Evolutionary conservation across 2,113 vertebrate genomes (phyloP), one percentile per base, ranked within the genome.

Genomic region (Poecile atricapillus): DNA sequence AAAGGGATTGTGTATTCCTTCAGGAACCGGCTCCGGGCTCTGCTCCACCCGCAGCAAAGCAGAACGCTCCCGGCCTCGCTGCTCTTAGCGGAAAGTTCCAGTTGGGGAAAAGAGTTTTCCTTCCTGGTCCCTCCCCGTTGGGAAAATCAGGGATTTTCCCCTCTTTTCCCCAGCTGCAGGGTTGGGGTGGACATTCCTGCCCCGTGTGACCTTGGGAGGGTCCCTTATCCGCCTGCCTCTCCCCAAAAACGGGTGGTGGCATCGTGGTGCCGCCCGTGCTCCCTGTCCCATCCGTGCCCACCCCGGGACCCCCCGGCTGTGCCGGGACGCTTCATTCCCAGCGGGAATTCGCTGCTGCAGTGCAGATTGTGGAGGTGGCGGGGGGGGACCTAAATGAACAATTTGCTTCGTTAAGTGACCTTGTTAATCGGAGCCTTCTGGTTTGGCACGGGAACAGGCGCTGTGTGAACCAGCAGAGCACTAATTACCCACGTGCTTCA

Each of bases 81-180:
- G 11, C 1, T 23, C 4, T 10, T 7, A 43, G 83, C 87, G 60
- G 87, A 91, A 91, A 89, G 31, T 91, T 95, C 93, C 68, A 60
- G 86, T 0, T 44, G 35, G 13, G 28, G 20, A n/a, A 37, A 52
- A 23, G 52, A 85, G 52, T 64, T 93, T 52, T 60, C 60, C 69
- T 60, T 31, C 58, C 41, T 3, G 0, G 9, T 2, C 2, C 58
- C 15, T 37, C 35, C 41, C 24, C 0, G 0, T 7, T 14, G 1
- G 55, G 55, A 14, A 31, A n/a, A 4, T 0, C 18, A 7, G 5
- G 16, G 35, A 5, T 68, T 87, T 78, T 4, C 18, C 19, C 5
- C 10, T 30, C 0, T 43, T 63, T 41, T 11, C 10, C 21, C 12
- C 47, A 5, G 1, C 2, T 52, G 10, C 0, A 2, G 35, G 18